These are phyloP conservation scores for Hippasteria phrygiana DNA, from an alignment of 53 echinoderm and acorn worm genomes.

Conservation along the genomic window DNA sequence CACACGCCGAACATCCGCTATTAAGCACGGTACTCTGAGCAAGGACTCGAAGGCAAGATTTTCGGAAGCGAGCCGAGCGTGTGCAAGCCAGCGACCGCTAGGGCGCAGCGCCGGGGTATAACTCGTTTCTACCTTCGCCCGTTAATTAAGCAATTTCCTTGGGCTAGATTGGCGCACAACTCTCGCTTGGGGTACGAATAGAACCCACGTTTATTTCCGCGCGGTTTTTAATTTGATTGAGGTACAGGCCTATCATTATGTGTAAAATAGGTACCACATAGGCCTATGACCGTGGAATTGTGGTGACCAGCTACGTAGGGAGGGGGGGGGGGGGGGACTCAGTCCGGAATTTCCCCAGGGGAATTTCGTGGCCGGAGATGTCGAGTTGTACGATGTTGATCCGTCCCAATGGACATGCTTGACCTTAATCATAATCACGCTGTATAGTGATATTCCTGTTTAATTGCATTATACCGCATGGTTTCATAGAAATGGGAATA, in stretches of 20 bases:
- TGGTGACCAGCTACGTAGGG: neutral
- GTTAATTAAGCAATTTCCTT: slow-evolving; percentile 27
- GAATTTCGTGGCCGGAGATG: neutral
- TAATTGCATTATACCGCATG: neutral
- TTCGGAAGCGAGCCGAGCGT: neutral
- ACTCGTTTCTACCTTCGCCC: slow-evolving; percentile 30
- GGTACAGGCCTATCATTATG: neutral
- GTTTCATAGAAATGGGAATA: too few relatives aligned
- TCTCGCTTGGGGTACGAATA: too few relatives aligned
- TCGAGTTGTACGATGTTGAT: neutral
- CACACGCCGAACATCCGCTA: neutral
- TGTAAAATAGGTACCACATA: neutral
- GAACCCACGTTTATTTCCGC: slow-evolving; percentile 13
- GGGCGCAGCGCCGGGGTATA: neutral
- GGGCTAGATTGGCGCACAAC: neutral
- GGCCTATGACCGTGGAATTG: neutral
- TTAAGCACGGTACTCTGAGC: neutral
- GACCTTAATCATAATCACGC: neutral
- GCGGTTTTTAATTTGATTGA: neutral
- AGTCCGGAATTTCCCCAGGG: neutral
- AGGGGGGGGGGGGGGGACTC: neutral
- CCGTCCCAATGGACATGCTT: neutral
- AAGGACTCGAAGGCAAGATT: neutral
- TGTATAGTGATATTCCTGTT: neutral
- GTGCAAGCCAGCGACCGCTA: neutral